phyloP scores from a whole-genome alignment of 2,797 vertebrate genomes.

The Sparidentex hasta region DNA sequence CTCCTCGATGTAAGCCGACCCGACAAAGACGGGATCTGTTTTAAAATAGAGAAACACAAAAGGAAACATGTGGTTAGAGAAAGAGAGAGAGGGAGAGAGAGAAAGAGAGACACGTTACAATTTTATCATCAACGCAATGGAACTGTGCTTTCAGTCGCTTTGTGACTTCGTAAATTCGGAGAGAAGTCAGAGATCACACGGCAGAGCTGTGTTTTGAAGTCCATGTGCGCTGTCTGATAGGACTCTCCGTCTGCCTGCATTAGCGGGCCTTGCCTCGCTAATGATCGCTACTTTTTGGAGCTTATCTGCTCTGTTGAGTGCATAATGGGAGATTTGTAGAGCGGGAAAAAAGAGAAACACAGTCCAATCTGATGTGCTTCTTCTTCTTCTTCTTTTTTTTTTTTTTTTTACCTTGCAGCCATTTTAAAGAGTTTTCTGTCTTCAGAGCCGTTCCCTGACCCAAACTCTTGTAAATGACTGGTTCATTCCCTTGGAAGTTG shows the following conservation, averaged over 20 bases:
- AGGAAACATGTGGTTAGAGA: constrained; percentile 15
- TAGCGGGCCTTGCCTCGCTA: constrained; percentile 55
- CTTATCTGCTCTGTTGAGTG: constrained; percentile 58
- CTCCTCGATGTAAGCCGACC: constrained; percentile 91
- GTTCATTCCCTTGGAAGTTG: constrained; percentile 97
- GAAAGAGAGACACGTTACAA: neutral
- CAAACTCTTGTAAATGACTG: constrained; percentile 93
- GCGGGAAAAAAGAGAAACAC: neutral
- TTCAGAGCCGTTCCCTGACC: constrained; percentile 91
- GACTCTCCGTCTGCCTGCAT: constrained; percentile 51
- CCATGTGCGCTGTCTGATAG: constrained; percentile 68
- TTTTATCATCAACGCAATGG: constrained; percentile 1
- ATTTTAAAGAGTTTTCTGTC: constrained; percentile 96
- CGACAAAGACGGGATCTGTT: constrained; percentile 93
- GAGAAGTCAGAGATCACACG: constrained; percentile 19
- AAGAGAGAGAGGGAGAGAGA: neutral
- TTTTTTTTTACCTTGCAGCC: constrained; percentile 91
- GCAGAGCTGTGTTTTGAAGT: constrained; percentile 68
- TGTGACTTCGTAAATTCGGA: constrained; percentile 11
- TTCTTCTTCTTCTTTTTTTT: too few relatives aligned
- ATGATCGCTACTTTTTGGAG: constrained; percentile 61
- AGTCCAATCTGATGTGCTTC: constrained; percentile 15
- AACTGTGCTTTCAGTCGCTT: neutral
- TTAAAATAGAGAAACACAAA: constrained; percentile 29
- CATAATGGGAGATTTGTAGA: constrained; percentile 51